Base-by-base conservation (phyloP, 2,797 vertebrate genomes). In the Centroberyx gerrardi region DNA sequence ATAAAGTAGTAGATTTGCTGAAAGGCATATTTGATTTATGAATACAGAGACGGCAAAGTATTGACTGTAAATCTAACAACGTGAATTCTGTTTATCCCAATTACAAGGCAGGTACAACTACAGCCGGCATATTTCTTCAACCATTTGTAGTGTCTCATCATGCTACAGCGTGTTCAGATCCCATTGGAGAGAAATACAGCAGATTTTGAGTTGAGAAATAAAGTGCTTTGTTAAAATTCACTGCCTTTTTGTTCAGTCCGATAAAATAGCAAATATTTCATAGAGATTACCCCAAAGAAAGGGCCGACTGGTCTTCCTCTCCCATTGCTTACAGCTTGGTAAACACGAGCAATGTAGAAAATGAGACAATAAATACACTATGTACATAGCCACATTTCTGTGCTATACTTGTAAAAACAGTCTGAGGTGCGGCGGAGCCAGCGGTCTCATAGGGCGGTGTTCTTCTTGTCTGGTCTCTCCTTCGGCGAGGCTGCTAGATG, bases 401-500 rank as follows among this genome's bases (percentile, higher is more conserved):
- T 78, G 52, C 61, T 55, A 56, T 28, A 48, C 17, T 68, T 67
- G 62, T n/a, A n/a, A 42, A 68, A 69, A 74, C 68, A 85, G 85
- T 86, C 69, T 73, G 66, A 33, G 53, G 7, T 22, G 62, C 15
- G 12, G n/a, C 22, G 14, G 10, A 13, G 13, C 12, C 3, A 3
- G 33, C 58, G 2, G 0, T 72, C 62, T 92, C 90, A 96, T 72
- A 95, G 81, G 1, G 91, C 94, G 0, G 93, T 95, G 88, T 82
- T 91, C 62, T 51, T 93, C 89, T 94, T 95, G 67, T 95, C 92
- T 0, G 86, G 92, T 40, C 92, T 74, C 27, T 95, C 92, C 79
- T 88, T 93, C 0, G 86, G 90, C n/a, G 93, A 88, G 42, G 46
- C n/a, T 0, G 68, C 38, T 0, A 77, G 63, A 9, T 87, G 86